Evolutionary conservation across 2,797 vertebrate species (phyloP).

Genomic region (Gouania willdenowi): DNA sequence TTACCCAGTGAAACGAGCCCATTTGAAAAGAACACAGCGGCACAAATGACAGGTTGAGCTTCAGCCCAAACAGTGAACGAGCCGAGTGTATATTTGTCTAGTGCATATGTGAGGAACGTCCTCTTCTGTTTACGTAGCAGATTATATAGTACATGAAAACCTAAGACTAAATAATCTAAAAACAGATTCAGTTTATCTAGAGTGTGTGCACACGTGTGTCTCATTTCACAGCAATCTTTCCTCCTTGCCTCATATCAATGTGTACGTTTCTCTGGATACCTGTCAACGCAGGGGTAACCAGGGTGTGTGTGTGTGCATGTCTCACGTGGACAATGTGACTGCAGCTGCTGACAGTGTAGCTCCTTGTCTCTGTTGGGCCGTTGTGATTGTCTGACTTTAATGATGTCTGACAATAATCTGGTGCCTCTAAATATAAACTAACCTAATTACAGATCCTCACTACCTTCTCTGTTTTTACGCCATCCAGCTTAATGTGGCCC

Average conservation of each 20-base stretch:
- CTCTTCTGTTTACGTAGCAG: slow-evolving; percentile 44
- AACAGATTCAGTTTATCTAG: slow-evolving; percentile 30
- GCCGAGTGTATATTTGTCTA: slow-evolving; percentile 54
- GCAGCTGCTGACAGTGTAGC: slow-evolving; percentile 9
- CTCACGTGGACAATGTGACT: slow-evolving; percentile 3
- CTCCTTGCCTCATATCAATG: background rate
- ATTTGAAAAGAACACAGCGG: slow-evolving; percentile 36
- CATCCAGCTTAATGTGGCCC: slow-evolving; percentile 44
- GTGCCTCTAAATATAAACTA: slow-evolving; percentile 59
- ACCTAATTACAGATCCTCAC: slow-evolving; percentile 58
- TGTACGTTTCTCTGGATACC: background rate
- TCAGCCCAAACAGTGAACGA: slow-evolving; percentile 29
- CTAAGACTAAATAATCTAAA: slow-evolving; percentile 37
- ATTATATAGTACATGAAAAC: slow-evolving; percentile 49
- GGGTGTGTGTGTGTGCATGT: slow-evolving; percentile 12
- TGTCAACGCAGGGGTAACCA: slow-evolving; percentile 4
- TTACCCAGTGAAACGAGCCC: slow-evolving; percentile 25
- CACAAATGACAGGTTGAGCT: slow-evolving; percentile 61
- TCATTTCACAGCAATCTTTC: slow-evolving; percentile 1
- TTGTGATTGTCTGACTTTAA: slow-evolving; percentile 40
- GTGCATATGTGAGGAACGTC: slow-evolving; percentile 29
- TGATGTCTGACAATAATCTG: slow-evolving; percentile 31
- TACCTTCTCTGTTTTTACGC: slow-evolving; percentile 47
- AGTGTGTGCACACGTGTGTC: slow-evolving; percentile 2
- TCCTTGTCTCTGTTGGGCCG: slow-evolving; percentile 18